Evolutionary conservation across 2,888 invertebrate genomes (phyloP).

Genomic region (Hypomecis punctinalis): DNA sequence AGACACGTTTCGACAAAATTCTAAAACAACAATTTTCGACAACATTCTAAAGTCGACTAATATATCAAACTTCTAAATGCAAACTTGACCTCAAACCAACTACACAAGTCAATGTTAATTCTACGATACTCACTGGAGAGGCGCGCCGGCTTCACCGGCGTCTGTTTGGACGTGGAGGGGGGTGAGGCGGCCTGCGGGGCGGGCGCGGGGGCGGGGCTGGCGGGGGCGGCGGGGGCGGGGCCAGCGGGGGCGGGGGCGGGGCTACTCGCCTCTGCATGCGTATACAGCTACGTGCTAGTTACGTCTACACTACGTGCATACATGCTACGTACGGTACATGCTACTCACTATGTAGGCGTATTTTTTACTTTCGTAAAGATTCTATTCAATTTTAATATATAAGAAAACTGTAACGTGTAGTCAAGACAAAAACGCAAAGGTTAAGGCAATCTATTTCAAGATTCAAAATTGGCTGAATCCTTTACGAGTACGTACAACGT

Average conservation of each 20-base stretch:
- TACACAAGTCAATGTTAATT: constrained; percentile 40
- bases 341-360: constrained; percentile 43
- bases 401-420: too few species aligned
- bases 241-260: constrained; percentile 52
- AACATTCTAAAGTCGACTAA: too few species aligned
- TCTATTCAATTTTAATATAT: too few species aligned
- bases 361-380: constrained; percentile 10
- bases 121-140: constrained; percentile 76
- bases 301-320: constrained; percentile 58
- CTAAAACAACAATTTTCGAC: too few species aligned
- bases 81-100: constrained; percentile 45
- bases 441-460: too few species aligned
- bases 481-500: too few species aligned
- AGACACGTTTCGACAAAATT: too few species aligned
- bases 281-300: constrained; percentile 80
- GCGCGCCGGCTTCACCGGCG: constrained; percentile 79
- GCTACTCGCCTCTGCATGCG: constrained; percentile 75
- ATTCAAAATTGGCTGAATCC: too few species aligned
- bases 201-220: constrained; percentile 47
- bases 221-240: constrained; percentile 42
- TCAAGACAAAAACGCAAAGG: too few species aligned
- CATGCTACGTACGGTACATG: constrained; percentile 36
- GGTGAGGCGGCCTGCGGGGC: constrained; percentile 41
- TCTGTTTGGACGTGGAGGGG: constrained; percentile 68
- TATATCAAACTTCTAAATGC: too few species aligned